Percentiles rank a stretch among this genome's conserved stretches.
Conservation (phyloP, 2,797 vertebrate species). For the Rhinophrynus dorsalis region DNA sequence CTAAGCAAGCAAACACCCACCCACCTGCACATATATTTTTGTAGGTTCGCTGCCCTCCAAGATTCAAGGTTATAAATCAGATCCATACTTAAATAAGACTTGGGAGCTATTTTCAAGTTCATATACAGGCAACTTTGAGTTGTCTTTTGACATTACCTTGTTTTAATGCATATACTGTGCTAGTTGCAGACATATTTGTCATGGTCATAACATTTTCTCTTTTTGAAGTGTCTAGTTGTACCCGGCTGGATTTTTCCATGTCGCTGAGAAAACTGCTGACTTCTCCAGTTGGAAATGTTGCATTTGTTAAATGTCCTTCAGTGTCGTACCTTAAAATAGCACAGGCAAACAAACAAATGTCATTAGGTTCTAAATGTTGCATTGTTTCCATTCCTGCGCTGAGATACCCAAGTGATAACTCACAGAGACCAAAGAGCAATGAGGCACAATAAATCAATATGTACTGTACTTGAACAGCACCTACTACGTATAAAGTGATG, state of each 20-base stretch:
- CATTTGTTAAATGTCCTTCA: slow-evolving; percentile 89
- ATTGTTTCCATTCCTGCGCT: not conserved
- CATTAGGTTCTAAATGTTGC: not conserved
- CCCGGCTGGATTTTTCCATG: slow-evolving; percentile 85
- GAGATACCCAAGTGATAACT: not conserved
- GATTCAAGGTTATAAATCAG: too few relatives aligned
- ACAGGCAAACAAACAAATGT: slow-evolving; percentile 18
- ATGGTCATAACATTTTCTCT: slow-evolving; percentile 88
- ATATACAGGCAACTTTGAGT: too few relatives aligned
- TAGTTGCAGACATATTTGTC: slow-evolving; percentile 91
- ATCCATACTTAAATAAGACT: too few relatives aligned
- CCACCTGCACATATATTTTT: too few relatives aligned
- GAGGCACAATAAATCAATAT: too few relatives aligned
- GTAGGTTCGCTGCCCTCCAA: too few relatives aligned
- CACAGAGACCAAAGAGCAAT: too few relatives aligned
- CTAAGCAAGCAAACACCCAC: too few relatives aligned
- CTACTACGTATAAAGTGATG: too few relatives aligned
- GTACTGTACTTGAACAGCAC: too few relatives aligned
- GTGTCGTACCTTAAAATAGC: slow-evolving; percentile 78
- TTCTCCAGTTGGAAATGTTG: slow-evolving; percentile 89
- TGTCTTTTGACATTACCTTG: slow-evolving; percentile 81
- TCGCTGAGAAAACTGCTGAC: slow-evolving; percentile 92
- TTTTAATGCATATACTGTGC: slow-evolving; percentile 88
- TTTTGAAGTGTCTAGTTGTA: slow-evolving; percentile 87
- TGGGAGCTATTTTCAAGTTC: too few relatives aligned